These are phyloP conservation scores for Pleuronectes platessa DNA, from an alignment of 2,113 vertebrate genomes.

Conservation along the genomic window DNA sequence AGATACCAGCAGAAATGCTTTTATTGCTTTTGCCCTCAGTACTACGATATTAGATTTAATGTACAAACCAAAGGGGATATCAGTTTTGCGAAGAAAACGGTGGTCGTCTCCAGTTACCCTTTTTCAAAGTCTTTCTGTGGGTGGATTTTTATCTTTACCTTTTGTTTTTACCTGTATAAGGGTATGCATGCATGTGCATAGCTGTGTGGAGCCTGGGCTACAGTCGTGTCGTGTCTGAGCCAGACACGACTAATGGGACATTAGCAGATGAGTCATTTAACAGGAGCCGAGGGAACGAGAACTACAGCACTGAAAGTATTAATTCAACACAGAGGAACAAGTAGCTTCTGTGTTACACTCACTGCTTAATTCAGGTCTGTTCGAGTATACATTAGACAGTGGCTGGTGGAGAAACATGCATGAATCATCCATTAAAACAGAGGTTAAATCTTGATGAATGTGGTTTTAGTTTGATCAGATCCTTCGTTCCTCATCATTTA, in stretches of 20 bases:
- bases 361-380: too few relatives aligned
- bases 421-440: neutral
- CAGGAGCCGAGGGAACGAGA: conserved; percentile 40
- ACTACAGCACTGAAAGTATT: conserved; percentile 18
- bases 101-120: conserved; percentile 30
- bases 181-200: neutral
- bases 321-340: conserved; percentile 32
- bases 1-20: conserved; percentile 44
- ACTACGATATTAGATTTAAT: neutral
- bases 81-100: conserved; percentile 24
- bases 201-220: conserved; percentile 42
- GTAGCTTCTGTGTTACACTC: conserved; percentile 7
- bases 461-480: too few relatives aligned
- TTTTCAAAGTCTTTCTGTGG: conserved; percentile 26
- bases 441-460: too few relatives aligned
- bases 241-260: conserved; percentile 54
- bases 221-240: conserved; percentile 29
- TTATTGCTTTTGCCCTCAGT: conserved; percentile 8
- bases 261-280: conserved; percentile 62
- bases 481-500: neutral
- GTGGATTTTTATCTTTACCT: neutral
- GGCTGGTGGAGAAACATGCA: neutral
- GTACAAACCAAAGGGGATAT: conserved; percentile 18
- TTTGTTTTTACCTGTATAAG: neutral
- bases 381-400: neutral